phyloP scores from a whole-genome alignment of 1,140 invertebrate genomes.

The Drosophila hydei region DNA sequence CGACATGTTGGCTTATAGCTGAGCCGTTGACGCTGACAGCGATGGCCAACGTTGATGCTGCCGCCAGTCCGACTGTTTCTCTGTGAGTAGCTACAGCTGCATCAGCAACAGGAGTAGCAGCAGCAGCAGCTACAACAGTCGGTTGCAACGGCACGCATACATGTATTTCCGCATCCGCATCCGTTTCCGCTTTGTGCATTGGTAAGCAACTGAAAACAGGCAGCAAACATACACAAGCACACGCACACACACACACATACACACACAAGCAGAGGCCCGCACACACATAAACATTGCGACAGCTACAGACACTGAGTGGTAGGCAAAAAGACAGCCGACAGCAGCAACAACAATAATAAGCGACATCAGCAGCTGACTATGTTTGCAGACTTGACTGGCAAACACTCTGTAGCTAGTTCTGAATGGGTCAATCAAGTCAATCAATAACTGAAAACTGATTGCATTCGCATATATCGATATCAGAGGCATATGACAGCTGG shows the following conservation, averaged over 20 bases:
- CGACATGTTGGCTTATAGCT: constrained; percentile 78
- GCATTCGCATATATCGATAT: too few relatives aligned
- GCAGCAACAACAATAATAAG: constrained; percentile 17
- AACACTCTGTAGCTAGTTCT: not conserved
- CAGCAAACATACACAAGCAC: constrained; percentile 19
- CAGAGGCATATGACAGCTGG: too few relatives aligned
- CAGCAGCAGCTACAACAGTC: constrained; percentile 5
- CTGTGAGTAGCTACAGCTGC: constrained; percentile 29
- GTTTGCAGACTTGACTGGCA: not conserved
- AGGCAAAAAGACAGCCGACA: constrained; percentile 52
- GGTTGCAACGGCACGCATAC: constrained; percentile 67
- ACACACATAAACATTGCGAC: constrained; percentile 6
- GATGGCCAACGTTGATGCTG: constrained; percentile 23
- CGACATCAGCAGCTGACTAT: not conserved
- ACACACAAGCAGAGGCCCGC: too few relatives aligned
- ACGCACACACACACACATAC: not conserved
- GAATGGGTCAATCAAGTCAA: too few relatives aligned
- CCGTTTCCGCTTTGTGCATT: constrained; percentile 80
- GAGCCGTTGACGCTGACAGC: constrained; percentile 40
- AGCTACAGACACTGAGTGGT: constrained; percentile 38
- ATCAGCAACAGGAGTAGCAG: constrained; percentile 25
- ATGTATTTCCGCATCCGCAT: constrained; percentile 78
- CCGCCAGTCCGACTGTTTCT: constrained; percentile 14
- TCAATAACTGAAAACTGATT: too few relatives aligned
- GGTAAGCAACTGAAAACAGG: constrained; percentile 55